These are phyloP conservation scores for Saccopteryx bilineata DNA, from an alignment of 2,113 vertebrate genomes.

Conservation along the genomic window DNA sequence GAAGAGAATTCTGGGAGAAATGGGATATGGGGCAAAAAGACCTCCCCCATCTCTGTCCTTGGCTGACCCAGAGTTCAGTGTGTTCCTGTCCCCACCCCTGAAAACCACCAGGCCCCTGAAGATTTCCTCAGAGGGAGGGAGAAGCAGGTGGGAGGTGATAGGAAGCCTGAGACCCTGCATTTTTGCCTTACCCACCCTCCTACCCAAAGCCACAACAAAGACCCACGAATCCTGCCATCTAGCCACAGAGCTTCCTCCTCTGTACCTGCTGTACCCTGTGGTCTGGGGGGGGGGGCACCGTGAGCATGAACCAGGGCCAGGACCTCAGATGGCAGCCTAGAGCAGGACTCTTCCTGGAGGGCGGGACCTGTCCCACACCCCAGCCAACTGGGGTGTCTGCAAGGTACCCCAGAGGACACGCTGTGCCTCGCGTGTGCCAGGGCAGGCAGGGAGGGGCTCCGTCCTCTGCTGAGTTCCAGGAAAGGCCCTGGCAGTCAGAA, in stretches of 20 bases:
- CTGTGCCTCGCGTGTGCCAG: constrained; percentile 80
- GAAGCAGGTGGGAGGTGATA: constrained; percentile 70
- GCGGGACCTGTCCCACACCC: neutral
- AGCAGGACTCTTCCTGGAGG: constrained; percentile 32
- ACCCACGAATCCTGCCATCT: constrained; percentile 19
- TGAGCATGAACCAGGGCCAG: neutral
- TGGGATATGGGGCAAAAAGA: constrained; percentile 5
- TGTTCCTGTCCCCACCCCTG: constrained; percentile 77
- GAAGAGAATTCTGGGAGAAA: constrained; percentile 36
- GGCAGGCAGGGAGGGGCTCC: constrained; percentile 77
- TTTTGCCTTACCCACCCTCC: constrained; percentile 60
- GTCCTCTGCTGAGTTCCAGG: constrained; percentile 74
- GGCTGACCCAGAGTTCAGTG: constrained; percentile 70
- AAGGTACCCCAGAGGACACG: constrained; percentile 75
- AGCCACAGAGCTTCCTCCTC: constrained; percentile 41
- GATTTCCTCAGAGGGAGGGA: constrained; percentile 65
- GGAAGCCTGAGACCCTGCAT: constrained; percentile 62
- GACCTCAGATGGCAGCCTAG: neutral
- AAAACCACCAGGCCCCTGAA: constrained; percentile 78
- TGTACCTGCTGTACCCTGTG: neutral
- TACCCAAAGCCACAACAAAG: constrained; percentile 73
- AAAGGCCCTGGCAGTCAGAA: constrained; percentile 77
- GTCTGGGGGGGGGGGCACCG: constrained; percentile 10
- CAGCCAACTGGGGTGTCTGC: constrained; percentile 73
- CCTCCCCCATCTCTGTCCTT: constrained; percentile 47